phyloP scores from a whole-genome alignment of 2,888 invertebrate species.

The Seira sanloemensis region DNA sequence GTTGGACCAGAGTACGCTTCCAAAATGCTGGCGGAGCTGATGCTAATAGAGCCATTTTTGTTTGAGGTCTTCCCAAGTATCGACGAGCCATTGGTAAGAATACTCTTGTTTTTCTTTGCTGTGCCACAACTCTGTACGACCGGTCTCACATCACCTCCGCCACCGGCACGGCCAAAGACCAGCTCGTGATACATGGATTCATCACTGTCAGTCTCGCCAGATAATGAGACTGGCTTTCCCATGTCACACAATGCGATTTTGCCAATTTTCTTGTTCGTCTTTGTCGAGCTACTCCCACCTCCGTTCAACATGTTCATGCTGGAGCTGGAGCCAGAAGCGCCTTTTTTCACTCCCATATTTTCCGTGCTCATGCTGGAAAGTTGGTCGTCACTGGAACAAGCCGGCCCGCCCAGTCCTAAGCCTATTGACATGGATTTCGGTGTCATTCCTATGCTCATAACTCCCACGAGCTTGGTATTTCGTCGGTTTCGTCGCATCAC shows the following conservation, averaged over 20 bases:
- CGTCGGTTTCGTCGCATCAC: conserved; percentile 82
- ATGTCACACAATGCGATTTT: conserved; percentile 73
- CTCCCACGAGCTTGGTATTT: conserved; percentile 78
- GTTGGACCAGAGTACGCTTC: conserved; percentile 58
- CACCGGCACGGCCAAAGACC: conserved; percentile 66
- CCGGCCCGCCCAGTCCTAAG: conserved; percentile 62
- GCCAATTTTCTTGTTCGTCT: conserved; percentile 63
- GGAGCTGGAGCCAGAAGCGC: conserved; percentile 49
- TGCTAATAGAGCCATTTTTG: conserved; percentile 64
- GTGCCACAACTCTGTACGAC: conserved; percentile 32
- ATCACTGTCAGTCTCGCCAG: conserved; percentile 72
- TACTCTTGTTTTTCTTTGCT: conserved; percentile 54
- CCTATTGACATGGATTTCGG: conserved; percentile 72
- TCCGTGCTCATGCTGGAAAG: conserved; percentile 53
- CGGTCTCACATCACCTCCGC: conserved; percentile 53
- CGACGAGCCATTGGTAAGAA: conserved; percentile 42
- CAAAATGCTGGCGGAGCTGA: conserved; percentile 60
- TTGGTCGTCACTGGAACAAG: conserved; percentile 60
- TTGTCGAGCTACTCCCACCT: conserved; percentile 43
- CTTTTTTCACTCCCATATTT: conserved; percentile 48
- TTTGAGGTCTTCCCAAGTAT: conserved; percentile 54
- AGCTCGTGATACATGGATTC: conserved; percentile 73
- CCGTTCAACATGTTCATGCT: conserved; percentile 56
- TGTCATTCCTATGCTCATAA: conserved; percentile 72
- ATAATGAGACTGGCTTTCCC: conserved; percentile 71